phyloP scores from a whole-genome alignment of 2,888 invertebrate species.

The Smittia sp. region DNA sequence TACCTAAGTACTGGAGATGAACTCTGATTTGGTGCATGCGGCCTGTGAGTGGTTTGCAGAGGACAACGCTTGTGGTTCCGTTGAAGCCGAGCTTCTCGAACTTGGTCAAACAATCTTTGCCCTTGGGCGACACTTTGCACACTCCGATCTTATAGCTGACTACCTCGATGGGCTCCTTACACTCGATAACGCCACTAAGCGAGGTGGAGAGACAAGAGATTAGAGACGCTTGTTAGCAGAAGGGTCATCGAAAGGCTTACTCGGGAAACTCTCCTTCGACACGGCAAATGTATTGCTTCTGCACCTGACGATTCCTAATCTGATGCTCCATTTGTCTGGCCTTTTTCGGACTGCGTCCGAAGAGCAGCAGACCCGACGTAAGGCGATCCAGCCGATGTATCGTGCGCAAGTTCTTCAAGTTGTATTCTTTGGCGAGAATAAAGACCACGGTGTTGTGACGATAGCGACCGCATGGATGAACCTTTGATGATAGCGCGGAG shows the following conservation, averaged over 20 bases:
- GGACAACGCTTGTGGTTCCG: slow-evolving; percentile 86
- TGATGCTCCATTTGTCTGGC: slow-evolving; percentile 94
- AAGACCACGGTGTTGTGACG: slow-evolving; percentile 95
- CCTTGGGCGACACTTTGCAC: slow-evolving; percentile 87
- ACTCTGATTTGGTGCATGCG: slow-evolving; percentile 99
- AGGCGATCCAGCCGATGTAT: slow-evolving; percentile 95
- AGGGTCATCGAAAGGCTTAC: slow-evolving; percentile 58
- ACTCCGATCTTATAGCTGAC: slow-evolving; percentile 95
- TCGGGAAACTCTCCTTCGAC: slow-evolving; percentile 93
- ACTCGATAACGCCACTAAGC: slow-evolving; percentile 73
- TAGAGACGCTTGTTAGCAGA: slow-evolving; percentile 13
- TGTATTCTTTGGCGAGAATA: slow-evolving; percentile 94
- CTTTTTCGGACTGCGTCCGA: slow-evolving; percentile 90
- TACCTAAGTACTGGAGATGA: slow-evolving; percentile 95
- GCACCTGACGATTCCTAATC: slow-evolving; percentile 85
- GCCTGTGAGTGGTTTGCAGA: slow-evolving; percentile 93
- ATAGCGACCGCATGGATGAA: slow-evolving; percentile 97
- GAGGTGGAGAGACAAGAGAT: slow-evolving; percentile 7
- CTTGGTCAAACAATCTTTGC: slow-evolving; percentile 88
- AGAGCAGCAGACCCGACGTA: slow-evolving; percentile 87
- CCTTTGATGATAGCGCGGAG: slow-evolving; percentile 52
- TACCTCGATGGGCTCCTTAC: slow-evolving; percentile 86
- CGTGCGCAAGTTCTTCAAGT: slow-evolving; percentile 87
- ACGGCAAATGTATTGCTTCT: slow-evolving; percentile 92
- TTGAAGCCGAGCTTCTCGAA: slow-evolving; percentile 89